Percentiles rank a stretch among this genome's conserved stretches.
Evolutionary conservation across 2,888 invertebrate genomes (phyloP).

Genomic region (Melanotus villosus): DNA sequence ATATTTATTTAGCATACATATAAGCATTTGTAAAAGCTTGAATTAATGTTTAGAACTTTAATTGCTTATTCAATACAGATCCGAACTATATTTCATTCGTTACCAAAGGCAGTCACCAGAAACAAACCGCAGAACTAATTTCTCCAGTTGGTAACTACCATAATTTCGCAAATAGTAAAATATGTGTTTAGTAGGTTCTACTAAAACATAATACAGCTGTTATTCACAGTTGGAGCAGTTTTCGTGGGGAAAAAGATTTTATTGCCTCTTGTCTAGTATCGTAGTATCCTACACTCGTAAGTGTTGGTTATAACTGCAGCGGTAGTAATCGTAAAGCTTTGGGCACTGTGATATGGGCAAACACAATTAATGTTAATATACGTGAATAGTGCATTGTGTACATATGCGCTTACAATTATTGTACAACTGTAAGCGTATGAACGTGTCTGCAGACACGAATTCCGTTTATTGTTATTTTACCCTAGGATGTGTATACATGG

Average conservation of each 20-base stretch:
- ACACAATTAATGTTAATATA: slow-evolving; percentile 31
- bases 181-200: slow-evolving; percentile 1
- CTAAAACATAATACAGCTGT: slow-evolving; percentile 1
- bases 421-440: slow-evolving; percentile 29
- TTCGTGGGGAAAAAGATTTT: slow-evolving; percentile 10
- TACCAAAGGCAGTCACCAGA: too few relatives aligned
- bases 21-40: too few relatives aligned
- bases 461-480: slow-evolving; percentile 5
- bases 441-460: slow-evolving; percentile 25
- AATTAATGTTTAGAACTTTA: too few relatives aligned
- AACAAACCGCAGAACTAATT: background rate
- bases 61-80: too few relatives aligned
- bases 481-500: background rate
- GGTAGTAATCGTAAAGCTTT: slow-evolving; percentile 22
- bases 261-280: background rate
- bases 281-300: background rate
- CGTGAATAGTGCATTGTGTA: slow-evolving; percentile 30
- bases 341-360: slow-evolving; percentile 19
- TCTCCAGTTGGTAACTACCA: background rate
- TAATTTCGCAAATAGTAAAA: slow-evolving; percentile 7
- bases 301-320: slow-evolving; percentile 18
- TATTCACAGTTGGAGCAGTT: slow-evolving; percentile 11
- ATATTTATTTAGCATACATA: too few relatives aligned
- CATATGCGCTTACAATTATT: slow-evolving; percentile 28
- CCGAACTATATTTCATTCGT: too few relatives aligned